Percentiles rank a stretch among this genome's conserved stretches.
phyloP scores from a whole-genome alignment of 2,113 vertebrate species.

The Brevimyrus niger region DNA sequence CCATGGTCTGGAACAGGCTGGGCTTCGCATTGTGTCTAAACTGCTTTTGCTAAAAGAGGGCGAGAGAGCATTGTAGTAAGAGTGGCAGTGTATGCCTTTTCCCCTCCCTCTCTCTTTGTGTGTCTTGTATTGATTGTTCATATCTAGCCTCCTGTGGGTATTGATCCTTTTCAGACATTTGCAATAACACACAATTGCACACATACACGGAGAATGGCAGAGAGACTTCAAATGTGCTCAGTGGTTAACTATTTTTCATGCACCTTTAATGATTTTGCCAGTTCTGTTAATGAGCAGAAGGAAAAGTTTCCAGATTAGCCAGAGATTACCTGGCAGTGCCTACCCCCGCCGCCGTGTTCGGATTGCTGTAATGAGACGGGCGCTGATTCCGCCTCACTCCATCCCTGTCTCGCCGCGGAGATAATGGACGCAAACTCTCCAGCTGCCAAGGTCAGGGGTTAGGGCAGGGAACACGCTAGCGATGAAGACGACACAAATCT shows the following conservation, averaged over 20 bases:
- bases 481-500: background rate
- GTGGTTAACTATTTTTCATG: background rate
- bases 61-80: constrained; percentile 17
- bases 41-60: background rate
- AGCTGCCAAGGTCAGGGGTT: constrained; percentile 12
- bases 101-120: constrained; percentile 55
- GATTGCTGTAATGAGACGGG: background rate
- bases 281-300: background rate
- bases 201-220: background rate
- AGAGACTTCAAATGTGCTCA: background rate
- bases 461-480: background rate
- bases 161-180: constrained; percentile 58
- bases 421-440: background rate
- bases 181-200: background rate
- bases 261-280: background rate
- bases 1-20: background rate
- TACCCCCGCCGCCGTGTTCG: background rate
- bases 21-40: constrained; percentile 44
- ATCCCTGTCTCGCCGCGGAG: background rate
- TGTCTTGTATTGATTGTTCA: constrained; percentile 63
- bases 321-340: background rate
- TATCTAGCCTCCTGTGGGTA: constrained; percentile 63
- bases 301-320: background rate
- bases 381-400: background rate
- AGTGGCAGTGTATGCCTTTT: constrained; percentile 23